These are phyloP conservation scores for Cheumatopsyche charites DNA, from an alignment of 1,140 invertebrate genomes.

Conservation along the genomic window DNA sequence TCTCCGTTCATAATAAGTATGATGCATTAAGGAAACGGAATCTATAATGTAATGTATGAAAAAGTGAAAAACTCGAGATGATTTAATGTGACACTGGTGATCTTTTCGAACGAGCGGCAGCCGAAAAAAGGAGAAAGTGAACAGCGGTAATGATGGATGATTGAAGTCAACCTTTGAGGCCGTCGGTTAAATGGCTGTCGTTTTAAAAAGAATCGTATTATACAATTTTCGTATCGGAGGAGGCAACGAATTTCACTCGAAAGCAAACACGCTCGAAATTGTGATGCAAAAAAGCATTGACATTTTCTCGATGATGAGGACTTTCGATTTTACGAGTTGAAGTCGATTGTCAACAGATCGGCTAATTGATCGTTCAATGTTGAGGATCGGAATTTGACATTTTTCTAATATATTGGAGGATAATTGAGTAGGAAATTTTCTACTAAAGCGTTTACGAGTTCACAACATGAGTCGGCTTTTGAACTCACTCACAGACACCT, in stretches of 20 bases:
- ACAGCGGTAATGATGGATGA: not conserved
- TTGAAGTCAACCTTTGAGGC: constrained; percentile 18
- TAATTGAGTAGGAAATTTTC: too few species aligned
- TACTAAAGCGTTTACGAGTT: not conserved
- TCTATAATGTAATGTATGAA: constrained; percentile 1
- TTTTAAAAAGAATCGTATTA: not conserved
- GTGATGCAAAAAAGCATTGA: too few species aligned
- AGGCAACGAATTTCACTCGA: not conserved
- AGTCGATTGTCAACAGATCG: too few species aligned
- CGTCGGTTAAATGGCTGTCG: constrained; percentile 9
- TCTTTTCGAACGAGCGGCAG: not conserved
- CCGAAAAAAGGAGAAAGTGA: constrained; percentile 16
- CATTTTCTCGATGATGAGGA: too few species aligned
- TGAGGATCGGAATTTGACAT: too few species aligned
- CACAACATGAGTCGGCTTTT: not conserved
- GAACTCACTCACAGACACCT: not conserved
- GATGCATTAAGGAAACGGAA: not conserved
- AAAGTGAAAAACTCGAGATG: not conserved
- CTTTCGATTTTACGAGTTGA: too few species aligned
- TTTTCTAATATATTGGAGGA: too few species aligned
- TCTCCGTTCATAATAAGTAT: not conserved
- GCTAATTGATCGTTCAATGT: too few species aligned
- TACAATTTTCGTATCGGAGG: not conserved
- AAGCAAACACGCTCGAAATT: too few species aligned
- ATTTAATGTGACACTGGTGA: constrained; percentile 19